Evolutionary conservation across 1,140 invertebrate genomes (phyloP).

Genomic region (Sminthurides bifidus): DNA sequence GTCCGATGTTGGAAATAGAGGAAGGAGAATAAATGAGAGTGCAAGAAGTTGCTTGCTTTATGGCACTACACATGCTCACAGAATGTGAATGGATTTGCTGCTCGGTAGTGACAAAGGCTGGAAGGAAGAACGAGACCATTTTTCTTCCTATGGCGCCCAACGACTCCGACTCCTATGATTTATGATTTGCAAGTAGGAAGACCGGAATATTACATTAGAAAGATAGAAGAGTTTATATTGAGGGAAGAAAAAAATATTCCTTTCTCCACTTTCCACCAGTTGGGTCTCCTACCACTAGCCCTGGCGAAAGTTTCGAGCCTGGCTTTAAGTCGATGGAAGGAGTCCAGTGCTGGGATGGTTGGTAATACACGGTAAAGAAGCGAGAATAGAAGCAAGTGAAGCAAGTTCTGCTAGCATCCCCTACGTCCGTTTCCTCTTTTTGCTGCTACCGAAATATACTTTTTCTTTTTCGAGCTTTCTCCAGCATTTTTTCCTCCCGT

Average conservation of each 20-base stretch:
- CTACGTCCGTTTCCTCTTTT: too few species aligned
- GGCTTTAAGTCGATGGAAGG: too few species aligned
- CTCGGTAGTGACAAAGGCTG: not conserved
- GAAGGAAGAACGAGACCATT: not conserved
- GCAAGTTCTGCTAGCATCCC: too few species aligned
- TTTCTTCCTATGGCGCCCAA: slow-evolving; percentile 1
- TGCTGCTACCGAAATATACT: too few species aligned
- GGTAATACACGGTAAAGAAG: not conserved
- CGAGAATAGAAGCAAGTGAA: too few species aligned
- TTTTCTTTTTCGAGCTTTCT: too few species aligned
- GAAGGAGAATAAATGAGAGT: slow-evolving; percentile 13
- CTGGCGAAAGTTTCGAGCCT: too few species aligned
- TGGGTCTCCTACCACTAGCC: not conserved
- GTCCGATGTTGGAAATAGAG: too few species aligned
- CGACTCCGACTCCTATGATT: slow-evolving; percentile 3
- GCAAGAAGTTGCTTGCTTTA: slow-evolving; percentile 17
- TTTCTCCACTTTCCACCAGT: not conserved
- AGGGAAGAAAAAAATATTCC: slow-evolving; percentile 1
- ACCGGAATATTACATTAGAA: slow-evolving; percentile 3
- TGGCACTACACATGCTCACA: slow-evolving; percentile 24
- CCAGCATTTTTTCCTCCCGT: too few species aligned
- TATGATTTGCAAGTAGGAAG: slow-evolving; percentile 6
- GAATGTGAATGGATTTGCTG: slow-evolving; percentile 8
- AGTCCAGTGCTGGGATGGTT: too few species aligned
- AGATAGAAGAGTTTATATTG: not conserved